These are phyloP conservation scores for Chalcis sispes DNA, from an alignment of 2,888 invertebrate genomes.

Conservation along the genomic window DNA sequence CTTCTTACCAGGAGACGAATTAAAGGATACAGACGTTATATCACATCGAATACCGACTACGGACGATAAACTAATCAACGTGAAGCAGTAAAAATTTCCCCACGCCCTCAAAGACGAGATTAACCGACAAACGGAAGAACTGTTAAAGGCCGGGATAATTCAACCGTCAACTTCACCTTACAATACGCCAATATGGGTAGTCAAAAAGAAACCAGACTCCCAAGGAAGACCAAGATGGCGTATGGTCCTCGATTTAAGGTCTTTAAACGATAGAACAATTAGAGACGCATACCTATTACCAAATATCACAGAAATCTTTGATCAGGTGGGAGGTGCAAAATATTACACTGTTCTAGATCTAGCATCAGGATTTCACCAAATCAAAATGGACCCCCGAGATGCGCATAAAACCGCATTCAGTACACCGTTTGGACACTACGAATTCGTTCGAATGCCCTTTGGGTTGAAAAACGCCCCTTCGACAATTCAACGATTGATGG, in stretches of 20 bases:
- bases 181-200: neutral
- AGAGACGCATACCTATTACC: neutral
- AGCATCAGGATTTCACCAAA: neutral
- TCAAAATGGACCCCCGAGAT: neutral
- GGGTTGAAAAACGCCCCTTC: neutral
- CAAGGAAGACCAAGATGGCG: slow-evolving; percentile 6
- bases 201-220: slow-evolving; percentile 1
- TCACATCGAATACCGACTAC: slow-evolving; percentile 6
- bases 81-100: neutral
- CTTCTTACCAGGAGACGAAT: slow-evolving; percentile 2
- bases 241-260: neutral
- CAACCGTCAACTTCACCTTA: neutral
- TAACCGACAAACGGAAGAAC: neutral
- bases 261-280: slow-evolving; percentile 4
- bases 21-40: neutral
- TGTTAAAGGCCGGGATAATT: neutral
- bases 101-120: neutral
- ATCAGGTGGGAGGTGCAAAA: neutral
- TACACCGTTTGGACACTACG: neutral
- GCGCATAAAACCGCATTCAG: slow-evolving; percentile 5
- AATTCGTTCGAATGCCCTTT: neutral
- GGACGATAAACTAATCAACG: neutral
- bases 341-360: slow-evolving; percentile 5
- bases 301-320: slow-evolving; percentile 13
- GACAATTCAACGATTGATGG: neutral